A percentile compares a stretch with the other conserved stretches of the same genome.
These are phyloP conservation scores for Champsocephalus esox DNA, from an alignment of 2,797 vertebrate species.

Conservation along the genomic window DNA sequence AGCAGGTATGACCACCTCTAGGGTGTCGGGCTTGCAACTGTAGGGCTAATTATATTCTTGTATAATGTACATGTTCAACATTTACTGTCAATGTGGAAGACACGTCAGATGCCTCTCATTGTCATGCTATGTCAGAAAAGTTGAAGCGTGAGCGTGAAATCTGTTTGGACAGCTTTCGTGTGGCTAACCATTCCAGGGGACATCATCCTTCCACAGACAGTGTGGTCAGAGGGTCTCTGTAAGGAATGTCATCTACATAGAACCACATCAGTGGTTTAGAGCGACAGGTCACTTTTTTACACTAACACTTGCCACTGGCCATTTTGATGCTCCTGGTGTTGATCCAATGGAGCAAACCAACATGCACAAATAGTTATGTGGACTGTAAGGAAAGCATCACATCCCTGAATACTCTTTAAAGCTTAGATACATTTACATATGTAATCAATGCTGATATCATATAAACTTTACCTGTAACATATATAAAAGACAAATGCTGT, in stretches of 20 bases:
- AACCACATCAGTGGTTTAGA: constrained; percentile 52
- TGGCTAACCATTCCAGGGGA: constrained; percentile 75
- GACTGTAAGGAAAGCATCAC: neutral
- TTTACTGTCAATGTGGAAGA: constrained; percentile 65
- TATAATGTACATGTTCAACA: constrained; percentile 58
- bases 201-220: constrained; percentile 55
- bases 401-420: neutral
- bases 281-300: constrained; percentile 52
- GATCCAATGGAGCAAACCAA: constrained; percentile 19
- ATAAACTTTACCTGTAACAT: constrained; percentile 1
- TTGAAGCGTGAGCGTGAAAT: constrained; percentile 71
- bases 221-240: constrained; percentile 54
- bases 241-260: constrained; percentile 60
- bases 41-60: constrained; percentile 36
- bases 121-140: constrained; percentile 67
- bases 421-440: neutral
- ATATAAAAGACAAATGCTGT: constrained; percentile 15
- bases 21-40: constrained; percentile 23
- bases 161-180: constrained; percentile 77
- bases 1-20: constrained; percentile 25
- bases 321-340: constrained; percentile 20
- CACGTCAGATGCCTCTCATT: constrained; percentile 70
- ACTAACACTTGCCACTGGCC: constrained; percentile 52
- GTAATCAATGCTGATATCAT: neutral
- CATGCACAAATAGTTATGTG: constrained; percentile 3